Base-by-base conservation (phyloP, 2,888 invertebrate genomes). In the Holacanthella duospinosa region DNA sequence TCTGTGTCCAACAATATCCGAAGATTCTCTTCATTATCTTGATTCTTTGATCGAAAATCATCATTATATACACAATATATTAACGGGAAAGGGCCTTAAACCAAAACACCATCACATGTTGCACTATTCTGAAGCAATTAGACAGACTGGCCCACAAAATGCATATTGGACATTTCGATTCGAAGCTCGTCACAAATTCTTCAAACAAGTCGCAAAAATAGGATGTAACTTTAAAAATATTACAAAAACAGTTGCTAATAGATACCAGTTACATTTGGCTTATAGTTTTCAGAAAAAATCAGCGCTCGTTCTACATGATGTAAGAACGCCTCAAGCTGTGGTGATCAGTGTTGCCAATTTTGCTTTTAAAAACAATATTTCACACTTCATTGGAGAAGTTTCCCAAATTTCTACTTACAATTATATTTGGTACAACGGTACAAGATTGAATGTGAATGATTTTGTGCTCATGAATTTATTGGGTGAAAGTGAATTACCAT, bases 41-140 rank as follows among this genome's bases (percentile, higher is more conserved):
- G 6, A 6, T 36, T 12, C 9, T 16, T 16, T 36, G 16, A 36
- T 36, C 16, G 36, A 36, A 36, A 16, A 36, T 36, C 36, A 36
- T 36, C 36, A 36, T 36, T 16, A 12, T 6, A 12, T 36, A 36
- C 16, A 36, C 36, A 36, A 12, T 6, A 36, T 12, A 16, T 16
- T 36, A 6, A 12, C 36, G 6, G 36, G 36, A 6, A 6, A 16
- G 6, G 6, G 9, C 6, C 16, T 36, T 6, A 53, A 53, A n/a
- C 67, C 66, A 21, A 66, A 67, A 44, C 66, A 66, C 57, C 67
- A 67, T 59, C 65, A 64, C 29, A 64, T 67, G 61, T 16, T 59
- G 36, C 66, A 67, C 43, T 67, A 67, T 61, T 58, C 66, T 27
- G 44, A 43, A 3, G 44, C 64, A 16, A 67, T 66, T 53, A 6